Percentiles rank a stretch among this genome's conserved stretches.
phyloP scores from a whole-genome alignment of 2,888 invertebrate genomes.

The Nasonovia ribisnigri region DNA sequence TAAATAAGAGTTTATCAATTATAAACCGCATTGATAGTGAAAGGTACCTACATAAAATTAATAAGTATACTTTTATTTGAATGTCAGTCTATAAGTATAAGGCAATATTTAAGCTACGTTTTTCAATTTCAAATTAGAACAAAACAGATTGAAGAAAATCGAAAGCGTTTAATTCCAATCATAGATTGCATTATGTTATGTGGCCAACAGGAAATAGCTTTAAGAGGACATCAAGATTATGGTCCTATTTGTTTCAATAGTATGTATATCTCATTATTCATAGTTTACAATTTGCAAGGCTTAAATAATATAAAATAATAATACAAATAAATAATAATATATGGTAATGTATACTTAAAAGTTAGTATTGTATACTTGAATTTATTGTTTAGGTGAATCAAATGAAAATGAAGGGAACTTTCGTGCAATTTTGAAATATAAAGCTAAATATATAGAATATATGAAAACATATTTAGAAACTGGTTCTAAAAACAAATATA shows the following conservation, averaged over 20 bases:
- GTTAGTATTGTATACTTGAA: too few species aligned
- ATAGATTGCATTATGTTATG: slow-evolving; percentile 20
- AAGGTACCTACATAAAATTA: neutral
- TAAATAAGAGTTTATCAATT: slow-evolving; percentile 24
- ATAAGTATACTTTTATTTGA: neutral
- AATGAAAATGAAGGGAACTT: too few species aligned
- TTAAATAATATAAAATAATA: neutral
- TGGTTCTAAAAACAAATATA: too few species aligned
- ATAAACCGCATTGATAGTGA: slow-evolving; percentile 23
- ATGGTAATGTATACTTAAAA: too few species aligned
- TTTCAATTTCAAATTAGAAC: slow-evolving; percentile 23
- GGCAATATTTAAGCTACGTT: neutral
- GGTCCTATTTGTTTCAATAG: slow-evolving; percentile 7
- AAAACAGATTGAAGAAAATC: slow-evolving; percentile 16
- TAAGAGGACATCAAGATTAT: slow-evolving; percentile 36
- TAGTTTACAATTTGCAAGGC: neutral
- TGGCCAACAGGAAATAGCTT: neutral
- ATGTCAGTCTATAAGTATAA: neutral
- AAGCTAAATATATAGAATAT: too few species aligned
- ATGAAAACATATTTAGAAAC: too few species aligned
- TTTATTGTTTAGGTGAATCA: too few species aligned
- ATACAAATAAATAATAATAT: too few species aligned
- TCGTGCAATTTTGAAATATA: too few species aligned
- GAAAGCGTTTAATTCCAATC: slow-evolving; percentile 33
- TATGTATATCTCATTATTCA: neutral